Conservation (phyloP, 2,888 invertebrate genomes). For the Cabera pusaria region DNA sequence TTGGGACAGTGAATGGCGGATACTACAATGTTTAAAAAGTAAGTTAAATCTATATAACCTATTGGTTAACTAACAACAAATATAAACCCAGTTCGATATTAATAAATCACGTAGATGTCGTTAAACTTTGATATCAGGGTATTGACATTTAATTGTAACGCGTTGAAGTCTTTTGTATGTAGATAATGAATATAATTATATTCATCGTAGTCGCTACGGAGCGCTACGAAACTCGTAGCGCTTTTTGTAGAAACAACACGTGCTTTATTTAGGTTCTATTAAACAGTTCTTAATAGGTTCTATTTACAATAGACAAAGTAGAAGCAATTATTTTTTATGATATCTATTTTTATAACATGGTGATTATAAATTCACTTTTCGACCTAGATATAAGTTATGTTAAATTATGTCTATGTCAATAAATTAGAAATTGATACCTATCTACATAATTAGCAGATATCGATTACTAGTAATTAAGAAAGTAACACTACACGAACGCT, state of each 20-base stretch:
- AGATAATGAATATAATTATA: too few relatives aligned
- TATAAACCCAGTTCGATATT: not conserved
- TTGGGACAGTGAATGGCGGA: slow-evolving; percentile 51
- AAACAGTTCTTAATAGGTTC: too few relatives aligned
- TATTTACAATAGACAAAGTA: too few relatives aligned
- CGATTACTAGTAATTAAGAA: slow-evolving; percentile 26
- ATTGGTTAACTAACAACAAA: not conserved
- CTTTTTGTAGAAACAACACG: slow-evolving; percentile 2
- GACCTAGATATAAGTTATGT: too few relatives aligned
- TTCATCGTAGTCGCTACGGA: slow-evolving; percentile 47
- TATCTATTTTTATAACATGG: too few relatives aligned
- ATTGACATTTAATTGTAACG: slow-evolving; percentile 3
- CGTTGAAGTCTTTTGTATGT: slow-evolving; percentile 50
- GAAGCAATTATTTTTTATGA: too few relatives aligned
- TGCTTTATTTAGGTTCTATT: too few relatives aligned
- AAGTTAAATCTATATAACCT: slow-evolving; percentile 30
- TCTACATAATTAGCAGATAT: slow-evolving; percentile 24
- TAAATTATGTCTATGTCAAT: slow-evolving; percentile 9
- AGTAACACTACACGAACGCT: slow-evolving; percentile 17
- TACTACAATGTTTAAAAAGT: slow-evolving; percentile 60
- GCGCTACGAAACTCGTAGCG: slow-evolving; percentile 17
- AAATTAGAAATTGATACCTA: slow-evolving; percentile 13
- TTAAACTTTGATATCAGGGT: slow-evolving; percentile 2
- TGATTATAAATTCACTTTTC: not conserved
- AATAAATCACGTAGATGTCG: too few relatives aligned